Percentiles rank a stretch among this genome's conserved stretches.
Evolutionary conservation across 2,797 vertebrate species (phyloP).

Genomic region (Acipenser oxyrinchus): DNA sequence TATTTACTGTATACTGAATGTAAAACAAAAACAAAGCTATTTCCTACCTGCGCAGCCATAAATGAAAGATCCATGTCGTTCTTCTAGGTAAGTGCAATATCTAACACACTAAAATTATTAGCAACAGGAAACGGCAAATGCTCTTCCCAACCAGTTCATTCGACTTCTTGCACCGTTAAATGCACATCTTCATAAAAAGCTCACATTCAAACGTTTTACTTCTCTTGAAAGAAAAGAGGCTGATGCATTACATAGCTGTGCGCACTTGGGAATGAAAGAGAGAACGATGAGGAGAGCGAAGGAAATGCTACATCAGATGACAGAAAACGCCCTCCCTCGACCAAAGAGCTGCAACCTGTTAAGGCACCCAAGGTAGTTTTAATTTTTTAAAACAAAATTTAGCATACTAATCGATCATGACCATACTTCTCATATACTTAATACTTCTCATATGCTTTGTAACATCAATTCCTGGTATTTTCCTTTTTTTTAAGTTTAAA

Average conservation of each 20-base stretch:
- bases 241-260: background rate
- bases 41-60: constrained; percentile 88
- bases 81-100: constrained; percentile 29
- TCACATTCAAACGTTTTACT: constrained; percentile 31
- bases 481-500: too few relatives aligned
- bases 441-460: too few relatives aligned
- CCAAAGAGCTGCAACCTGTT: too few relatives aligned
- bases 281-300: background rate
- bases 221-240: background rate
- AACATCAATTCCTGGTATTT: too few relatives aligned
- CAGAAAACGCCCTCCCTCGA: too few relatives aligned
- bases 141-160: constrained; percentile 38
- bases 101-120: constrained; percentile 32
- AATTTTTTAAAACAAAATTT: too few relatives aligned
- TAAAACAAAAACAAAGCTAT: background rate
- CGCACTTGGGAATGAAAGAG: constrained; percentile 25
- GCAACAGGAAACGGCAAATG: constrained; percentile 22
- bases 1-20: too few relatives aligned
- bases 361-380: too few relatives aligned
- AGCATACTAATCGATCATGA: too few relatives aligned
- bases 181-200: constrained; percentile 25
- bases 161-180: constrained; percentile 19
- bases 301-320: too few relatives aligned
- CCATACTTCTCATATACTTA: too few relatives aligned
- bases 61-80: constrained; percentile 90